phyloP scores from a whole-genome alignment of 2,797 vertebrate species.

The Crax fasciolata region DNA sequence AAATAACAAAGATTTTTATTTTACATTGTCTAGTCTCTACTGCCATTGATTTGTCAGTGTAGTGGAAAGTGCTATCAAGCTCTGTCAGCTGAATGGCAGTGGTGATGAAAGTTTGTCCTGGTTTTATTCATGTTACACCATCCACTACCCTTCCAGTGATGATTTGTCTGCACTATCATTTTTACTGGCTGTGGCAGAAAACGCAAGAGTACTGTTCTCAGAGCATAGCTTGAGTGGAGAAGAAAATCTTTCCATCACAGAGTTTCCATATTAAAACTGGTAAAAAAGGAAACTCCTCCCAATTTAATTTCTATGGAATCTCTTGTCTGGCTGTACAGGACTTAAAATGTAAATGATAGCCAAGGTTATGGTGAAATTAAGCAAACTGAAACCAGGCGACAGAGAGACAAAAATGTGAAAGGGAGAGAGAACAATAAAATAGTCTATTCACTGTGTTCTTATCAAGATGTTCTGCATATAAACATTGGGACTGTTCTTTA shows the following conservation, averaged over 20 bases:
- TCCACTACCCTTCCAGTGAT: background rate
- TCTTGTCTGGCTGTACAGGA: background rate
- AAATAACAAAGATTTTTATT: constrained; percentile 24
- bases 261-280: constrained; percentile 29
- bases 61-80: constrained; percentile 23
- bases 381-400: background rate
- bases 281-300: background rate
- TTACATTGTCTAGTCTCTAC: background rate
- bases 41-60: constrained; percentile 40
- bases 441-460: background rate
- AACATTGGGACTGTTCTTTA: background rate
- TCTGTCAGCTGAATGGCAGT: constrained; percentile 11
- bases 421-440: background rate
- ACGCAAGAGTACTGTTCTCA: background rate
- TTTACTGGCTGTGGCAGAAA: constrained; percentile 34
- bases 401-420: background rate
- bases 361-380: background rate
- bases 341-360: background rate
- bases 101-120: constrained; percentile 40
- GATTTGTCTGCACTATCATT: background rate
- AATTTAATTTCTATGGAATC: background rate
- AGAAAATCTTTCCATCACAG: constrained; percentile 6
- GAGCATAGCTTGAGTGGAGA: background rate
- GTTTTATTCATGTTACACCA: constrained; percentile 20
- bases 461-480: background rate